A percentile compares a stretch with the other conserved stretches of the same genome.
Conservation (phyloP, 1,140 invertebrate species). For the Macrocentrus cingulum region DNA sequence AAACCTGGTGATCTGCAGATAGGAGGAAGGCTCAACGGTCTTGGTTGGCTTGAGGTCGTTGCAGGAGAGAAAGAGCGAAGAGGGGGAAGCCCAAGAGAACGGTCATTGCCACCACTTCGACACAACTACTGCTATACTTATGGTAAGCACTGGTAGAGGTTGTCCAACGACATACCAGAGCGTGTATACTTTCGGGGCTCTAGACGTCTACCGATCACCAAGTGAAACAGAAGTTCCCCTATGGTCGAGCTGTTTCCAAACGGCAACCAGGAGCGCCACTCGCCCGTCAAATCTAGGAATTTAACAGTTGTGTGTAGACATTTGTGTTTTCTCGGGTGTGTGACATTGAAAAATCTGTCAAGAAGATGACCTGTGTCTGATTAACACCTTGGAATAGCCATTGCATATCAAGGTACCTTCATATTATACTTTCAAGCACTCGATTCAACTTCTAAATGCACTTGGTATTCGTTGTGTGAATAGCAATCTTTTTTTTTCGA, state of each 20-base stretch:
- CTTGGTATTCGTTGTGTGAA: background rate
- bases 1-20: no score
- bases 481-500: background rate
- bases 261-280: no score
- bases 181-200: constrained; percentile 16
- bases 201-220: constrained; percentile 15
- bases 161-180: constrained; percentile 18
- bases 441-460: background rate
- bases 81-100: constrained; percentile 43
- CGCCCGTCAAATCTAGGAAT: no score
- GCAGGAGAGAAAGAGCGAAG: constrained; percentile 26
- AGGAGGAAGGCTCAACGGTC: background rate
- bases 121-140: constrained; percentile 14
- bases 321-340: no score
- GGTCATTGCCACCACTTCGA: constrained; percentile 60
- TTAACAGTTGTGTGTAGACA: no score
- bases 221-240: no score
- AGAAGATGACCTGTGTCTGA: no score
- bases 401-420: no score
- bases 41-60: constrained; percentile 14
- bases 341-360: no score
- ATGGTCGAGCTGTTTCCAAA: no score
- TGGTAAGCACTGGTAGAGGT: constrained; percentile 16
- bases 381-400: no score
- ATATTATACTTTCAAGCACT: background rate